Evolutionary conservation across 2,888 invertebrate genomes (phyloP).

Genomic region (Thecocarcelia acutangulata): DNA sequence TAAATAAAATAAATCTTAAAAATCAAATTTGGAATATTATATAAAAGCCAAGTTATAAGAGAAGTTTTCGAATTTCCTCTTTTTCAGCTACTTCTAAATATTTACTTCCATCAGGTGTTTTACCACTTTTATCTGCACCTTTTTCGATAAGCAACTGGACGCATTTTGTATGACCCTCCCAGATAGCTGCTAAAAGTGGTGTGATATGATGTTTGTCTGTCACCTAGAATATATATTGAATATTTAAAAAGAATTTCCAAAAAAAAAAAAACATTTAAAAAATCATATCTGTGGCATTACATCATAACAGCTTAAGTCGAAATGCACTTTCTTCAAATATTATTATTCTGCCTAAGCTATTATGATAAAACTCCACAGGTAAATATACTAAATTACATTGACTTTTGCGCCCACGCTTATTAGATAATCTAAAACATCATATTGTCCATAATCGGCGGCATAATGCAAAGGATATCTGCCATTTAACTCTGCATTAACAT

Average conservation of each 20-base stretch:
- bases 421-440: slow-evolving; percentile 92
- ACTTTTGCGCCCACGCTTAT: slow-evolving; percentile 95
- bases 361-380: too few species aligned
- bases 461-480: slow-evolving; percentile 95
- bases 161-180: slow-evolving; percentile 97
- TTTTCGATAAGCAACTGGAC: slow-evolving; percentile 93
- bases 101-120: slow-evolving; percentile 92
- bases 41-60: slow-evolving; percentile 73
- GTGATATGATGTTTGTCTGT: slow-evolving; percentile 97
- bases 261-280: too few species aligned
- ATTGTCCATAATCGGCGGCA: slow-evolving; percentile 98
- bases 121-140: slow-evolving; percentile 91
- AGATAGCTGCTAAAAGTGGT: slow-evolving; percentile 95
- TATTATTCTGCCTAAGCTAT: too few species aligned
- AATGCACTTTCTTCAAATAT: too few species aligned
- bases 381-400: slow-evolving; percentile 88
- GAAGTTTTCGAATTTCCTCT: slow-evolving; percentile 92
- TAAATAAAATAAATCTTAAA: background rate
- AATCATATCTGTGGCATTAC: too few species aligned
- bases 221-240: slow-evolving; percentile 84
- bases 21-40: background rate
- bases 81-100: slow-evolving; percentile 95
- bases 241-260: background rate
- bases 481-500: slow-evolving; percentile 92
- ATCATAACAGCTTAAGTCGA: too few species aligned